phyloP scores from a whole-genome alignment of 2,888 invertebrate species.

The Teleogryllus oceanicus region DNA sequence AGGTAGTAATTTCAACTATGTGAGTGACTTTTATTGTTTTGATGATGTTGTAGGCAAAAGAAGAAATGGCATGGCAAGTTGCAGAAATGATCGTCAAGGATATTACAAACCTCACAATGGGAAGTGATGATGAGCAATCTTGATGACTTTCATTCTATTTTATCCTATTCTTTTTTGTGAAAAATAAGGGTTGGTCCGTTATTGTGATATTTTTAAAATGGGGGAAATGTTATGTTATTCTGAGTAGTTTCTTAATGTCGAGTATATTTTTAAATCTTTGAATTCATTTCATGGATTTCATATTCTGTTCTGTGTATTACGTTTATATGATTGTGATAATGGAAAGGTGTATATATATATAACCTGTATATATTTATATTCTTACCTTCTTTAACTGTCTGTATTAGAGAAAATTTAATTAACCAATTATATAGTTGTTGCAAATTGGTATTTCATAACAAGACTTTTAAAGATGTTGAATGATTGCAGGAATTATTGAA shows the following conservation, averaged over 20 bases:
- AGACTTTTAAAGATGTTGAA: too few species aligned
- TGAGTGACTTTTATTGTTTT: too few species aligned
- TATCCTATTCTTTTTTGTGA: background rate
- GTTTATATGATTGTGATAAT: background rate
- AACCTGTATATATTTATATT: background rate
- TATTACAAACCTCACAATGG: constrained; percentile 81
- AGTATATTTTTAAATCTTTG: too few species aligned
- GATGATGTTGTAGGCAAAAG: constrained; percentile 60
- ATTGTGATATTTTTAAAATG: too few species aligned
- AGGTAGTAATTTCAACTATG: too few species aligned
- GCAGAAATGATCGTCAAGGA: constrained; percentile 96
- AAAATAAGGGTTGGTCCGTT: too few species aligned
- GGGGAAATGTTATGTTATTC: too few species aligned
- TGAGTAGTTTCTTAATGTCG: too few species aligned
- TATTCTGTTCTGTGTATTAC: background rate
- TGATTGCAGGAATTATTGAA: too few species aligned
- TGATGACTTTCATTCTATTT: constrained; percentile 26
- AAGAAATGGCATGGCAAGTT: constrained; percentile 95
- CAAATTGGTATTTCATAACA: background rate
- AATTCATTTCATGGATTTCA: too few species aligned
- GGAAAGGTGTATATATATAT: background rate
- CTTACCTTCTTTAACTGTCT: background rate
- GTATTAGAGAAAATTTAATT: background rate
- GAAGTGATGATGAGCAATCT: constrained; percentile 40
- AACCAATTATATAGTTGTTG: background rate